Base-by-base conservation (phyloP, 2,797 vertebrate genomes). In the Tachyglossus aculeatus region DNA sequence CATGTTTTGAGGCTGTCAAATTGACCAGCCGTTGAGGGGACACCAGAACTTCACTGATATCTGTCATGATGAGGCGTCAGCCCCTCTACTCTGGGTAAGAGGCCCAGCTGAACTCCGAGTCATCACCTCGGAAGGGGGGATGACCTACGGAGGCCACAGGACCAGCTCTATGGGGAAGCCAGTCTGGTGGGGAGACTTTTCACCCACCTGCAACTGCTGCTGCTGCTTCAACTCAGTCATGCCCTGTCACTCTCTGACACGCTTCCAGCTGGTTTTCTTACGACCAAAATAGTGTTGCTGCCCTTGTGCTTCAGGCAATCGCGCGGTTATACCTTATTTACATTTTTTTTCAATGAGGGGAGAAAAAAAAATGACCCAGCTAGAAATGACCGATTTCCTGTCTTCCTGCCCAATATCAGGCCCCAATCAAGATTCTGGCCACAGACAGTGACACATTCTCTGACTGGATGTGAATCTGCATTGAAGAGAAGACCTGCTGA, bases 261-360 rank as follows among this genome's bases (percentile, higher is more conserved):
- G 40, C 27, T 25, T 59, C 56, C 63, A 67, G 67, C 55, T 56
- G 80, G 67, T 58, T 79, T 82, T 72, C 21, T 1, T 21, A 25
- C 27, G 62, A 63, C 54, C 61, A 21, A 38, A 37, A n/a, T 57
- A 2, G 5, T 25, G 38, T 36, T 56, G 74, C 44, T 55, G 37
- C 54, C 40, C 22, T 2, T 2, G 21, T 45, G 48, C 71, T 62
- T 41, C 8, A 67, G 65, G 64, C 45, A 81, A 67, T 48, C 65
- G 43, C 22, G 64, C 68, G 52, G 60, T 14, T 66, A 27, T 39
- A 41, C 37, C 70, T 77, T 32, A 56, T 69, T 21, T 58, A 38
- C 24, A 34, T 45, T 27, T n/a, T n/a, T 48, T 48, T 29, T 22
- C 15, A n/a, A n/a, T n/a, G n/a, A n/a, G n/a, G n/a, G n/a, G n/a